These are phyloP conservation scores for Acipenser ruthenus DNA, from an alignment of 2,797 vertebrate species.

Conservation along the genomic window DNA sequence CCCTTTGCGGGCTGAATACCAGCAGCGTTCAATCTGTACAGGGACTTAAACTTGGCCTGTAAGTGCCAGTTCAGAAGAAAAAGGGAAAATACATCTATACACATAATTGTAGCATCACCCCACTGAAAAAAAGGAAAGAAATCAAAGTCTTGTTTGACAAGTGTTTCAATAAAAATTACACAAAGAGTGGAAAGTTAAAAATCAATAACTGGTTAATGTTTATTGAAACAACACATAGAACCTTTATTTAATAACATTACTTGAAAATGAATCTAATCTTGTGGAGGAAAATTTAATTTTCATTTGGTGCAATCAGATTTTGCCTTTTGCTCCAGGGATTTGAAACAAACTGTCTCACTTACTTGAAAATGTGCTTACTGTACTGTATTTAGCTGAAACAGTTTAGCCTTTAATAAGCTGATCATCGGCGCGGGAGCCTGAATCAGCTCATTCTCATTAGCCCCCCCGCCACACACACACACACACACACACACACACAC, in stretches of 20 bases:
- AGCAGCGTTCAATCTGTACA: background rate
- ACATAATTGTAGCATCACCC: too few relatives aligned
- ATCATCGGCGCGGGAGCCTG: slow-evolving; percentile 33
- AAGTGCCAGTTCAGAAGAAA: background rate
- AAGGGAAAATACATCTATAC: background rate
- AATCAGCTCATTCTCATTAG: slow-evolving; percentile 52
- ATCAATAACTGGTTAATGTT: slow-evolving; percentile 48
- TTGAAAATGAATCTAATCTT: slow-evolving; percentile 46
- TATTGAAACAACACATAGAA: slow-evolving; percentile 48
- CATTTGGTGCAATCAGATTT: slow-evolving; percentile 43
- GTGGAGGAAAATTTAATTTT: slow-evolving; percentile 44
- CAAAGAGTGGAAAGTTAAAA: slow-evolving; percentile 33
- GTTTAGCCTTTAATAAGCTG: slow-evolving; percentile 48
- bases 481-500: slow-evolving; percentile 4
- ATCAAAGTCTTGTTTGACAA: slow-evolving; percentile 32
- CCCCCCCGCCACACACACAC: slow-evolving; percentile 11
- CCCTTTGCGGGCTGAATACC: slow-evolving; percentile 16
- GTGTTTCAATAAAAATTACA: slow-evolving; percentile 40
- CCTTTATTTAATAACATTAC: slow-evolving; percentile 46
- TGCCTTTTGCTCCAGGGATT: slow-evolving; percentile 40
- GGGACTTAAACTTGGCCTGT: background rate
- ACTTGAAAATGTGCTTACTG: slow-evolving; percentile 41
- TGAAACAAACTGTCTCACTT: slow-evolving; percentile 42
- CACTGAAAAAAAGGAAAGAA: slow-evolving; percentile 4
- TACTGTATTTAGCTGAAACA: slow-evolving; percentile 42